Percentiles rank a stretch among this genome's conserved stretches.
Evolutionary conservation across 2,113 vertebrate genomes (phyloP).

Genomic region (Poeciliopsis occidentalis): DNA sequence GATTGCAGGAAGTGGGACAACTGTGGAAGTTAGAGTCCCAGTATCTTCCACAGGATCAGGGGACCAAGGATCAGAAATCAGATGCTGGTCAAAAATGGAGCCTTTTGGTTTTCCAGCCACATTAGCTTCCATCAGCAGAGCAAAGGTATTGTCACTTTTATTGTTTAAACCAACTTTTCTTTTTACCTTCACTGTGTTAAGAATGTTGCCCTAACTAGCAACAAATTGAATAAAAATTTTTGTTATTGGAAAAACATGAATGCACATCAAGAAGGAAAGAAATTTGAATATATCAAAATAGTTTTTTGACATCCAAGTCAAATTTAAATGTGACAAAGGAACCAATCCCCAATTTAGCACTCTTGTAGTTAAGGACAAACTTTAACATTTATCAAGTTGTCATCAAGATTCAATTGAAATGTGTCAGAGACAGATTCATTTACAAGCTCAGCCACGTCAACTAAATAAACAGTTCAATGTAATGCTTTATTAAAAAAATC

Average conservation of each 20-base stretch:
- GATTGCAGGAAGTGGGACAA: conserved; percentile 2
- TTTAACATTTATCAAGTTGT: too few relatives aligned
- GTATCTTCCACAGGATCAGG: conserved; percentile 15
- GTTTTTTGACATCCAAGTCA: neutral
- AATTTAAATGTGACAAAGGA: neutral
- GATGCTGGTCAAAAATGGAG: conserved; percentile 53
- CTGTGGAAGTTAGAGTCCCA: conserved; percentile 19
- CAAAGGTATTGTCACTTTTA: conserved; percentile 58
- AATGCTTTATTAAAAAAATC: neutral
- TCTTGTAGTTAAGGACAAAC: too few relatives aligned
- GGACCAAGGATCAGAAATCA: conserved; percentile 19
- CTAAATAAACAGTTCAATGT: neutral
- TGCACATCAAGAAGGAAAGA: too few relatives aligned
- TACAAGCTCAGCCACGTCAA: neutral
- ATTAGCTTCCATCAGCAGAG: conserved; percentile 55
- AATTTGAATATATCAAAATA: neutral
- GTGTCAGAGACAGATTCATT: too few relatives aligned
- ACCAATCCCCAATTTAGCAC: too few relatives aligned
- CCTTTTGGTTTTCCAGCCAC: conserved; percentile 45
- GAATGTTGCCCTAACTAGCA: neutral
- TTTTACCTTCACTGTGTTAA: too few relatives aligned
- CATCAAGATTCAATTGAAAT: too few relatives aligned
- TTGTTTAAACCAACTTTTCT: neutral
- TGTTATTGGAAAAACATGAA: too few relatives aligned
- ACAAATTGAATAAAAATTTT: too few relatives aligned